Base-by-base conservation (phyloP, 1,140 invertebrate species). In the Meloidogyne exigua region DNA sequence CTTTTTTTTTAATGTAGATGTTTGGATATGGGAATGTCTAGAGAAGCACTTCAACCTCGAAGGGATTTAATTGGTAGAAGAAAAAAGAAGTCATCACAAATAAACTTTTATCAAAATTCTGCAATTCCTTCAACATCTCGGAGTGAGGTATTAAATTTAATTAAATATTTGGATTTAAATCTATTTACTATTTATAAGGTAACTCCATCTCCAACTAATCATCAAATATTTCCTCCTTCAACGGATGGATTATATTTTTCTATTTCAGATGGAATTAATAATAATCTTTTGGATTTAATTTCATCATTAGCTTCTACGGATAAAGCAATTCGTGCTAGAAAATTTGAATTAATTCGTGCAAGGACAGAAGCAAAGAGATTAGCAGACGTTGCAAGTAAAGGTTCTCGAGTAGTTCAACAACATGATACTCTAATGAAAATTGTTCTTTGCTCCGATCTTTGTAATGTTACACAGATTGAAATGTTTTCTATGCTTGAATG, bases 1-100 rank as follows among this genome's bases (percentile, higher is more conserved):
- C 23, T 65, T 13, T 28, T 74, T 12, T 12, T 18, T 18, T 89
- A 89, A 12, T 90, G 89, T 85, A 90, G 90, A 82, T 91, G 90
- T 78, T 49, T 90, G 0, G 88, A 90, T 76, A 90, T 90, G 32
- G 90, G 90, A 44, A 91, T 91, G 90, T 91, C 90, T 79, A 89
- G 89, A 83, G 90, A 91, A 49, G 95, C 63, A n/a, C 21, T 66
- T 11, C 65, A 75, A 32, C 73, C 73, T 28, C 26, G 44, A 26
- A 28, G 65, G 9, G 63, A 68, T 75, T 28, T 67, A 65, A 67
- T 75, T 42, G 65, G 63, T 13, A 65, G 72, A 65, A 44, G 49
- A 73, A 62, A 66, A 28, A 73, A 62, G 23, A 23, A 26, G 66
- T 23, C 28, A 65, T 25, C 44, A 79, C 39, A 68, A 72, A 78